These are phyloP conservation scores for Neoniphon sammara DNA, from an alignment of 2,797 vertebrate species.

Conservation along the genomic window DNA sequence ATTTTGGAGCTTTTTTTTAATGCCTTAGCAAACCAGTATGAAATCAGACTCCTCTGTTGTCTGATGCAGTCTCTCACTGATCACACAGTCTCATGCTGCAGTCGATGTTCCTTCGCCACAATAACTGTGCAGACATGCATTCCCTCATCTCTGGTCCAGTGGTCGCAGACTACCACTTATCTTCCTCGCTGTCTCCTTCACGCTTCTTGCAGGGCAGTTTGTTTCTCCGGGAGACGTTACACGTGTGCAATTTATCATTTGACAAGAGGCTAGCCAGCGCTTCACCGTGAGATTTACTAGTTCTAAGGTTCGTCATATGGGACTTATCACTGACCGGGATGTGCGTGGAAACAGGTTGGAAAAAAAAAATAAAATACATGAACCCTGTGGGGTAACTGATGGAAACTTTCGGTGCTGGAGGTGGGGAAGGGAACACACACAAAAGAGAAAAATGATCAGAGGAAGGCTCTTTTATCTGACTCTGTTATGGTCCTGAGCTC, in stretches of 20 bases:
- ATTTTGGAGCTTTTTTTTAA: too few species aligned
- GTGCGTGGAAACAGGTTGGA: slow-evolving; percentile 36
- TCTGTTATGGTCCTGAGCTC: too few species aligned
- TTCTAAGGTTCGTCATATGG: slow-evolving; percentile 43
- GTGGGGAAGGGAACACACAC: slow-evolving; percentile 16
- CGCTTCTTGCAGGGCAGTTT: neutral
- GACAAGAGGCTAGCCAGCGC: slow-evolving; percentile 34
- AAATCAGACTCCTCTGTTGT: neutral
- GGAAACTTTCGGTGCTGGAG: slow-evolving; percentile 44
- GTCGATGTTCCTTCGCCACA: neutral
- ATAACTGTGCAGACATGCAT: slow-evolving; percentile 31
- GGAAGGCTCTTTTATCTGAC: slow-evolving; percentile 19
- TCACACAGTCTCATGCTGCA: too few species aligned
- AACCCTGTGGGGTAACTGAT: slow-evolving; percentile 21
- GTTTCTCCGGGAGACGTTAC: slow-evolving; percentile 59
- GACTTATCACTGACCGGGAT: slow-evolving; percentile 39
- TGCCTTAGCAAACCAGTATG: too few species aligned
- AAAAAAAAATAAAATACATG: neutral
- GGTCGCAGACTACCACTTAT: slow-evolving; percentile 48
- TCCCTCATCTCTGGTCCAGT: slow-evolving; percentile 41
- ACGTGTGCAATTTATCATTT: slow-evolving; percentile 58
- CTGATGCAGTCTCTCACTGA: too few species aligned
- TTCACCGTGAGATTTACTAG: slow-evolving; percentile 49
- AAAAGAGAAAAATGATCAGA: slow-evolving; percentile 27
- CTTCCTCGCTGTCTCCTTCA: neutral